These are phyloP conservation scores for Maniola jurtina DNA, from an alignment of 1,140 invertebrate species.

Conservation along the genomic window DNA sequence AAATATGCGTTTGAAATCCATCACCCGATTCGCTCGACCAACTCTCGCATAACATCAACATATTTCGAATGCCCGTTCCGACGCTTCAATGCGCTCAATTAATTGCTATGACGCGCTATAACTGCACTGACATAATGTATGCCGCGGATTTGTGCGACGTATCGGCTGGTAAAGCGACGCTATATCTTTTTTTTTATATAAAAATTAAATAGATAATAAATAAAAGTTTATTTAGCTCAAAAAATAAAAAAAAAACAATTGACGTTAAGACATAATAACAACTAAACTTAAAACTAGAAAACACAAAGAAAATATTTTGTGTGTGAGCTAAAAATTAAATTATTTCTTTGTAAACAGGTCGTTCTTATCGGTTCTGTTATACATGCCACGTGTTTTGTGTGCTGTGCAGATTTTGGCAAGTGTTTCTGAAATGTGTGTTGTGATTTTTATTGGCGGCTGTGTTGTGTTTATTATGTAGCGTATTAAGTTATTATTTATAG, in stretches of 20 bases:
- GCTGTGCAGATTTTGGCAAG: neutral
- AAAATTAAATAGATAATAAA: too few relatives aligned
- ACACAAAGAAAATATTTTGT: too few relatives aligned
- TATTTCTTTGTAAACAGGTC: neutral
- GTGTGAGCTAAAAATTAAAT: neutral
- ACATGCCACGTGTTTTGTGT: neutral
- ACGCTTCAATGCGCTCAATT: constrained; percentile 49
- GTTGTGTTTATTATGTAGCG: too few relatives aligned
- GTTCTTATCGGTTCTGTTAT: neutral
- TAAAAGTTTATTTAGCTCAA: too few relatives aligned
- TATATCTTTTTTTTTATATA: constrained; percentile 3
- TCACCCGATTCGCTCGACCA: neutral
- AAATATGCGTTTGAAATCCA: constrained; percentile 1
- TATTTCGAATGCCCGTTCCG: constrained; percentile 33
- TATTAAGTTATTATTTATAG: too few relatives aligned
- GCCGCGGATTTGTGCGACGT: constrained; percentile 22
- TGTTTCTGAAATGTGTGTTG: too few relatives aligned
- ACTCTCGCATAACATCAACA: constrained; percentile 20
- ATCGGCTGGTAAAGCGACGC: constrained; percentile 12
- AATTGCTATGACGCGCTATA: constrained; percentile 45
- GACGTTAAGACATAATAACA: too few relatives aligned
- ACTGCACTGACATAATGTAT: constrained; percentile 26
- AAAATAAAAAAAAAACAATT: too few relatives aligned
- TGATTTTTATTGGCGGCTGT: neutral
- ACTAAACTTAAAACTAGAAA: too few relatives aligned